Evolutionary conservation across 2,113 vertebrate genomes (phyloP).

Genomic region (Syngnathus typhle): DNA sequence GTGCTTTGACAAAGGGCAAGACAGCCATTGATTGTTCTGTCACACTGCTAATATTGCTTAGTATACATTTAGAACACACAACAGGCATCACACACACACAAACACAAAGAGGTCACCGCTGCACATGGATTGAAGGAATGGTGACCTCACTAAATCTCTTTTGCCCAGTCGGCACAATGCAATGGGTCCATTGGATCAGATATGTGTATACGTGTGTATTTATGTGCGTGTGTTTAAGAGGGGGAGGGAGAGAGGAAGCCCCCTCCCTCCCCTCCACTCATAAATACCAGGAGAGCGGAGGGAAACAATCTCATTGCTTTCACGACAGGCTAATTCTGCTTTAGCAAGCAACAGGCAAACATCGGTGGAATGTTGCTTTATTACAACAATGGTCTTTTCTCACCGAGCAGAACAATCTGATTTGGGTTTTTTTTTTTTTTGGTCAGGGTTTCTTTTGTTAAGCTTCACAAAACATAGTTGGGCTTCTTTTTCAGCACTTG

Average conservation of each 20-base stretch:
- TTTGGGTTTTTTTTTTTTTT: neutral
- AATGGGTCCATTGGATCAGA: constrained; percentile 6
- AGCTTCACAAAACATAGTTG: too few species aligned
- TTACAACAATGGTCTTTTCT: constrained; percentile 7
- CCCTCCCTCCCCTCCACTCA: neutral
- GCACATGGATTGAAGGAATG: constrained; percentile 3
- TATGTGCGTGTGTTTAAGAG: neutral
- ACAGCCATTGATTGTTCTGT: constrained; percentile 31
- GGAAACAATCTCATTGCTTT: neutral
- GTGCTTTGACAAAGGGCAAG: constrained; percentile 28
- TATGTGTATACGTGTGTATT: neutral
- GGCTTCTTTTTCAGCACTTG: neutral
- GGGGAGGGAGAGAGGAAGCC: neutral
- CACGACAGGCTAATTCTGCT: neutral
- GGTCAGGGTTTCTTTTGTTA: neutral
- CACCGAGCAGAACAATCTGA: neutral
- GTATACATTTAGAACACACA: constrained; percentile 54
- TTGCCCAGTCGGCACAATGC: constrained; percentile 6
- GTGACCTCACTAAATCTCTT: constrained; percentile 2
- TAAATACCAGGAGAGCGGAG: constrained; percentile 19
- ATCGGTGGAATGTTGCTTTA: neutral
- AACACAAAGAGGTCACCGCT: constrained; percentile 14
- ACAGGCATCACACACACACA: constrained; percentile 47
- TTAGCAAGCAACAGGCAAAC: constrained; percentile 6
- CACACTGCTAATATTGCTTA: constrained; percentile 54